phyloP scores from a whole-genome alignment of 2,797 vertebrate genomes.

The Enteromius trimaculatus region DNA sequence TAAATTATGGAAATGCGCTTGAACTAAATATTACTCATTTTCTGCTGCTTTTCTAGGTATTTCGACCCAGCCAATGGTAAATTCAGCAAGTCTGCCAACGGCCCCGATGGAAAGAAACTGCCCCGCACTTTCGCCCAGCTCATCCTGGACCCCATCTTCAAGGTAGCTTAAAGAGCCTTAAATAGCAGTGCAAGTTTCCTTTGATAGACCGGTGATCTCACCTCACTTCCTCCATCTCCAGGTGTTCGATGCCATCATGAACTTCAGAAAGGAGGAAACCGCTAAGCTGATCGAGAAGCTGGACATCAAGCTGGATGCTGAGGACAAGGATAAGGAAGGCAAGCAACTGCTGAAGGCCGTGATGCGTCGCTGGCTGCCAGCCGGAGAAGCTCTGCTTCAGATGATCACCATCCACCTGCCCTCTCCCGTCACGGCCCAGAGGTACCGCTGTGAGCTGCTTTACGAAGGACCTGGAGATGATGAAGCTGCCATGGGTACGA shows the following conservation, averaged over 20 bases:
- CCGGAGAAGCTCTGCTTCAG: conserved; percentile 92
- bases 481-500: conserved; percentile 31
- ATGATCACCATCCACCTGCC: conserved; percentile 98
- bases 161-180: neutral
- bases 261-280: conserved; percentile 91
- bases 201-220: neutral
- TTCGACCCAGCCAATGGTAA: conserved; percentile 85
- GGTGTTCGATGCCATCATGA: conserved; percentile 85
- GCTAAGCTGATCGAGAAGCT: conserved; percentile 89
- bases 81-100: conserved; percentile 80
- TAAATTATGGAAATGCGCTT: too few species aligned
- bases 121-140: conserved; percentile 89
- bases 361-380: conserved; percentile 96
- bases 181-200: neutral
- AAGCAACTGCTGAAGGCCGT: conserved; percentile 94
- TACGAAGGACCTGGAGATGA: conserved; percentile 86
- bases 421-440: conserved; percentile 94
- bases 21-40: neutral
- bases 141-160: conserved; percentile 82
- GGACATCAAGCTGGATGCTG: conserved; percentile 89
- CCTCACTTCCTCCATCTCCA: neutral
- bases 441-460: conserved; percentile 92
- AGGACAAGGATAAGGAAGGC: conserved; percentile 93
- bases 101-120: conserved; percentile 81
- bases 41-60: conserved; percentile 69